These are phyloP conservation scores for Notodromas monacha DNA, from an alignment of 2,888 invertebrate species.

Conservation along the genomic window DNA sequence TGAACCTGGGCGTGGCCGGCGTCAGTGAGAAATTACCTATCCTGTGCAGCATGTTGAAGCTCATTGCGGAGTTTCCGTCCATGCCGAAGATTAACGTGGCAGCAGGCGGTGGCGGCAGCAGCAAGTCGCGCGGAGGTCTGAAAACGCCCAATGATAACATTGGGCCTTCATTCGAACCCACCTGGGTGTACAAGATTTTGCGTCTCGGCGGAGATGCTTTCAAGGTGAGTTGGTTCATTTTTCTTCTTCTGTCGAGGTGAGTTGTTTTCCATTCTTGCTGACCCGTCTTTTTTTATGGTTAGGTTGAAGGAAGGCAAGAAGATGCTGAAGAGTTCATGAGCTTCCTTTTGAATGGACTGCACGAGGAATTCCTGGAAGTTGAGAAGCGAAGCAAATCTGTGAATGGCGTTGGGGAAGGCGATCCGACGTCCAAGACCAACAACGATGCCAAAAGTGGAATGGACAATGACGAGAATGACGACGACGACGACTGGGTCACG, in stretches of 20 bases:
- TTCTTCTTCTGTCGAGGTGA: conserved; percentile 13
- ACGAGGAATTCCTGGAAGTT: conserved; percentile 48
- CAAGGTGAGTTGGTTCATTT: too few species aligned
- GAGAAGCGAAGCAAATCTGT: too few species aligned
- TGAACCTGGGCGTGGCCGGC: neutral
- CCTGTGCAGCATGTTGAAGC: conserved; percentile 26
- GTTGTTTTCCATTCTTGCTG: neutral
- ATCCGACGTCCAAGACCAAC: neutral
- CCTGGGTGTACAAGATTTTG: conserved; percentile 45
- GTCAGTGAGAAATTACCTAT: too few species aligned
- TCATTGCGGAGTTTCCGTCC: conserved; percentile 34
- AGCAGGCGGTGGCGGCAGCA: too few species aligned
- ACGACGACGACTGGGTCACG: conserved; percentile 15
- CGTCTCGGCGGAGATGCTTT: conserved; percentile 30
- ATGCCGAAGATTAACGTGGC: too few species aligned
- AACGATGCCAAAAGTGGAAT: conserved; percentile 5
- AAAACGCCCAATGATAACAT: too few species aligned
- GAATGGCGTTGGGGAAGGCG: too few species aligned
- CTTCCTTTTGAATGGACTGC: conserved; percentile 62
- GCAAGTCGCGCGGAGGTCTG: conserved; percentile 11
- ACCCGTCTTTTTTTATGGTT: too few species aligned
- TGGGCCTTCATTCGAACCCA: conserved; percentile 69
- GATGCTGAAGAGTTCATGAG: conserved; percentile 91
- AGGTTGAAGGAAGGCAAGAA: conserved; percentile 71
- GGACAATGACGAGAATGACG: conserved; percentile 8